Evolutionary conservation across 2,113 vertebrate species (phyloP), one percentile per base, ranked within the genome.

Genomic region (Cebidichthys violaceus): DNA sequence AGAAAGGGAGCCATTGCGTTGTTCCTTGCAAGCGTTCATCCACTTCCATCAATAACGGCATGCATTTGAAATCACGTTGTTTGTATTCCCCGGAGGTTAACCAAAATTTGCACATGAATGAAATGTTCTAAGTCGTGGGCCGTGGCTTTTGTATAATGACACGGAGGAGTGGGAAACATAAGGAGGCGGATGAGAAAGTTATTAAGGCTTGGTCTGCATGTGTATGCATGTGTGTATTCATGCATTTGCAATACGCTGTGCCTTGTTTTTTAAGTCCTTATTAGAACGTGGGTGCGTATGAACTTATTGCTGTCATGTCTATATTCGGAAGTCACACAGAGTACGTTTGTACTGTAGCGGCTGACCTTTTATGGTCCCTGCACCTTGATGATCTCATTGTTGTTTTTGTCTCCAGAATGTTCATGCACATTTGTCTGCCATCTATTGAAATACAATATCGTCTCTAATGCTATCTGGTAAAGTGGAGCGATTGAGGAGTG

Each of bases 61-160:
- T 79, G 64, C 75, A 45, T 86, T 74, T 84, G 1, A 70, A 81
- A 76, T 79, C 3, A 1, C 37, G 52, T 74, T 65, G 77, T 89
- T 76, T 85, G 84, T 72, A 83, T 88, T 86, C 74, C 65, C 45
- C 13, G 9, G 6, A 64, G 29, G 61, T 86, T 75, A 75, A 83
- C 60, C 82, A 73, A 82, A 73, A 67, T 88, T 84, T 78, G 74
- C 60, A 75, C 76, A 62, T 59, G 82, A 85, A 80, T 75, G n/a
- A 73, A 79, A 83, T 71, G 69, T 70, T 78, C 68, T 71, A 29
- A 31, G 35, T 70, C 6, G 18, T 66, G 75, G 41, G 67, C 18
- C 22, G 9, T 10, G 54, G 52, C 9, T 55, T 75, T 70, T 64
- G 20, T 75, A 31, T 77, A 64, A n/a, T 67, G n/a, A 70, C 62